Conservation (phyloP, 2,888 invertebrate species). For the Xanthia togata region DNA sequence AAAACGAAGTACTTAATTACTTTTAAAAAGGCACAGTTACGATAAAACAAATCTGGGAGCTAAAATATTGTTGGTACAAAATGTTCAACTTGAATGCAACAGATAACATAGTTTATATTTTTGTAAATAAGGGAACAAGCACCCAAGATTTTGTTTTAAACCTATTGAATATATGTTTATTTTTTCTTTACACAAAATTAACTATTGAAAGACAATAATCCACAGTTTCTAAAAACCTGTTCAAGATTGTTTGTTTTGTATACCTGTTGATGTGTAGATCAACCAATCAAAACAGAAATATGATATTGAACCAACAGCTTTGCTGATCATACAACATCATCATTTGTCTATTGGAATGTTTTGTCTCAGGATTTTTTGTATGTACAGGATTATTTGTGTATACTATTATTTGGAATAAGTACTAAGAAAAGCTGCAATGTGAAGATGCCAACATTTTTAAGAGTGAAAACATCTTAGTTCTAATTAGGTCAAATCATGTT, state of each 20-base stretch:
- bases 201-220: background rate
- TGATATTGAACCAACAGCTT: background rate
- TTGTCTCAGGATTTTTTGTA: no score
- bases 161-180: background rate
- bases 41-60: background rate
- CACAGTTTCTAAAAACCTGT: background rate
- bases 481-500: conserved; percentile 49
- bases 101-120: background rate
- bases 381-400: no score
- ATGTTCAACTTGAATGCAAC: conserved; percentile 1
- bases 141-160: background rate
- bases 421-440: background rate
- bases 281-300: background rate
- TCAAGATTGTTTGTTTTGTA: conserved; percentile 20
- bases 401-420: conserved; percentile 7
- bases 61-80: background rate
- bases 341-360: background rate
- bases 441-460: background rate
- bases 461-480: conserved; percentile 2
- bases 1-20: background rate
- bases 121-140: background rate
- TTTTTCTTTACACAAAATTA: background rate
- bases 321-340: background rate
- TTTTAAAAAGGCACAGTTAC: background rate
- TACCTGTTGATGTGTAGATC: conserved; percentile 30